Evolutionary conservation across 2,888 invertebrate genomes (phyloP), one percentile per base, ranked within the genome.

Genomic region (Spatulosminthurus flaviceps): DNA sequence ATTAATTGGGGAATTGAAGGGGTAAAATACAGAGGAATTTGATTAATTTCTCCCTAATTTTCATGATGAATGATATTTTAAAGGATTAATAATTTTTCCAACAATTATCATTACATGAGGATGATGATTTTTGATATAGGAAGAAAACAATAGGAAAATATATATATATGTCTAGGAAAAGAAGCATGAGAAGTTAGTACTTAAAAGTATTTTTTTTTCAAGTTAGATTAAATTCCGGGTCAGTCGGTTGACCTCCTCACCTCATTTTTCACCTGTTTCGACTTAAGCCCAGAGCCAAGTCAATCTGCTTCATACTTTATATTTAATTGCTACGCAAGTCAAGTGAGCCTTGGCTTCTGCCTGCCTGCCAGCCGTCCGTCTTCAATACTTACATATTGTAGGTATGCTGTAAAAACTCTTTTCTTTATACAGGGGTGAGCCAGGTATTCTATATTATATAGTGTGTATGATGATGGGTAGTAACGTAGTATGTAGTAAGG

Each of bases 161-260:
- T n/a, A n/a, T n/a, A n/a, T 11, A 70, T 21, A 70, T 22, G 41
- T 70, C n/a, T 41, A 21, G 41, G 1, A 19, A n/a, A 42, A 34
- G 24, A 41, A 19, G 22, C 34, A 41, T n/a, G n/a, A n/a, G n/a
- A n/a, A 70, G 42, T 69, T 69, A 29, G 69, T 70, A 9, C 1
- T 29, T 41, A 76, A 28, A 43, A 24, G n/a, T n/a, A n/a, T n/a
- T 69, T 41, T n/a, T 74, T 41, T 69, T 51, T 42, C 66, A 74
- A 78, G 71, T 66, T 74, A 61, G 34, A 34, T 72, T 79, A 80
- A 80, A 83, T 84, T 84, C 84, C 84, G 83, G 83, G 83, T 83
- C 83, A 83, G 82, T 81, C 77, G 81, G 81, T 81, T 83, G 84
- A 83, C 84, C 83, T 84, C 80, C 82, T 84, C 83, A 83, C 84